Evolutionary conservation across 2,888 invertebrate species (phyloP).

Genomic region (Pristionchus arcanus): DNA sequence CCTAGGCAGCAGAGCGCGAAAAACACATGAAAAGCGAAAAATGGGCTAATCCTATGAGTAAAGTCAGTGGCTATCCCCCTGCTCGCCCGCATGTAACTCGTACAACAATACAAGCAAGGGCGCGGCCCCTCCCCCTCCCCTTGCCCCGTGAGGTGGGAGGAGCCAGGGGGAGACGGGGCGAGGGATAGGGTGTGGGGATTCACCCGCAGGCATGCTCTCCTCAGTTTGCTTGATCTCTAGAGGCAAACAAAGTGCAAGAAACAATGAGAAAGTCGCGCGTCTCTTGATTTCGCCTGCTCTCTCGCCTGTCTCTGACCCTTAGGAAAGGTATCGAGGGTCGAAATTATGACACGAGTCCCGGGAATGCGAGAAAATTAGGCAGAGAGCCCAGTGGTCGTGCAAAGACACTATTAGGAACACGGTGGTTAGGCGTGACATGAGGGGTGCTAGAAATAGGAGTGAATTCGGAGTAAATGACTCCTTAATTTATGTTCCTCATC

Average conservation of each 20-base stretch:
- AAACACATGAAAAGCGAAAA: not conserved
- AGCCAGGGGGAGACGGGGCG: not conserved
- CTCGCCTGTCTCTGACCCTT: not conserved
- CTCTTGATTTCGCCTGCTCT: not conserved
- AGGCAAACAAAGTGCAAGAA: constrained; percentile 28
- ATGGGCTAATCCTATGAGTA: not conserved
- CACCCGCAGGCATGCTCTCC: not conserved
- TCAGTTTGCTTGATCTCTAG: too few species aligned
- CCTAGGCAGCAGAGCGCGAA: too few species aligned
- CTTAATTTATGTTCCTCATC: too few species aligned
- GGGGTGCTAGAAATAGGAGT: not conserved
- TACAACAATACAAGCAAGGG: constrained; percentile 45
- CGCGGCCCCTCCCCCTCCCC: constrained; percentile 26
- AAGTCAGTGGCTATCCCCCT: not conserved
- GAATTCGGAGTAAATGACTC: not conserved
- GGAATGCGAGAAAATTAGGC: not conserved
- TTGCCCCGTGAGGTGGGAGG: constrained; percentile 30
- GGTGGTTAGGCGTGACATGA: not conserved
- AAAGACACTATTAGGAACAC: not conserved
- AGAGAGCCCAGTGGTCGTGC: not conserved
- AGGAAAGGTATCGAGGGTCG: not conserved
- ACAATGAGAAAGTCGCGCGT: not conserved
- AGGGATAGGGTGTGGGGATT: not conserved
- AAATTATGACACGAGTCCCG: not conserved
- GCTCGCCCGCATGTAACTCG: constrained; percentile 4